Evolutionary conservation across 23 tunicate species (phyloP), one percentile per base, ranked within the genome.

Genomic region (Phallusia fumigata): DNA sequence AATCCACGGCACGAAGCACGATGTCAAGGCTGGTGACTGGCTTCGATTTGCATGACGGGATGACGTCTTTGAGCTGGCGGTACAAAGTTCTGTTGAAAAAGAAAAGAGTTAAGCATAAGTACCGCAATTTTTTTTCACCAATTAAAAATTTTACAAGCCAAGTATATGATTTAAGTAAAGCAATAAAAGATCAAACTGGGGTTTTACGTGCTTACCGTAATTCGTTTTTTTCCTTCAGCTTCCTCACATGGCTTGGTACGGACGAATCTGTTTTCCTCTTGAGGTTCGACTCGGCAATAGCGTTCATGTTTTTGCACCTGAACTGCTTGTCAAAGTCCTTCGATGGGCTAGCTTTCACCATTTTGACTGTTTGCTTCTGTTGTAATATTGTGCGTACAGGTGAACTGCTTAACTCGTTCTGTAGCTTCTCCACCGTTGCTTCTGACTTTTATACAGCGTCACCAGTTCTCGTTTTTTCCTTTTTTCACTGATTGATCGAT

Each of bases 1-100:
- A 92, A 47, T 92, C 97, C 74, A 92, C 90, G 18, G 97, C 97
- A 16, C 80, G 77, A 31, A 92, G 83, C 1, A 92, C 91, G 13
- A 92, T 90, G 86, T 92, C 97, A 10, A 92, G 80, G 65, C 90
- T 82, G 30, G 90, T 33, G 21, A 87, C 88, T 30, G 88, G 85
- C 69, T 87, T 76, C 50, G 58, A 18, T 76, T 81, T 75, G 78
- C 91, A 87, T 5, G 97, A 80, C 28, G 97, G 97, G 52, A 92
- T 84, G 24, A 92, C 87, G 33, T 83, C 91, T 19, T 85, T 85
- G 32, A 92, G 79, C 75, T 92, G 83, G 6, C 53, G 75, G 76
- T 92, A 92, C 82, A 92, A 77, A 15, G 85, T 83, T 65, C 97
- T 92, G 81, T 8, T 30, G 69, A 53, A 81, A 73, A 74, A 83